Conservation (phyloP, 2,888 invertebrate species). For the Scaptomyza flava region DNA sequence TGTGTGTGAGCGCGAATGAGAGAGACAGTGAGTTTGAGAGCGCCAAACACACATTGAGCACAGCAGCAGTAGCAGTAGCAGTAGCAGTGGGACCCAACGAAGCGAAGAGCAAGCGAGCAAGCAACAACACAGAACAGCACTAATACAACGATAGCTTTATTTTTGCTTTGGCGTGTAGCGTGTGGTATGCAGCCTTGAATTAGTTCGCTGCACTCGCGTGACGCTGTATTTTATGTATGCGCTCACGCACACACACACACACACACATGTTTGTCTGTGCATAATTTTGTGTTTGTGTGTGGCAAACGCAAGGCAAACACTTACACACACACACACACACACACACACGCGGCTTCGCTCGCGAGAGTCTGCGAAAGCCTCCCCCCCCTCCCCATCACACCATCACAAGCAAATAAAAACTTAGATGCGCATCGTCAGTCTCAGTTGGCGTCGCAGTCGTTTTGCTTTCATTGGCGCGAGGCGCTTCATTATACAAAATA, state of each 20-base stretch:
- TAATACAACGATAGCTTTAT: conserved; percentile 72
- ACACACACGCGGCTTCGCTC: conserved; percentile 22
- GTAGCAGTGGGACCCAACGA: conserved; percentile 30
- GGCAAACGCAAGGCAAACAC: conserved; percentile 34
- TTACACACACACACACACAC: conserved; percentile 32
- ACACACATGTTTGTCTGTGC: conserved; percentile 2
- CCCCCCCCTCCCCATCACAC: conserved; percentile 38
- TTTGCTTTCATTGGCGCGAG: conserved; percentile 64
- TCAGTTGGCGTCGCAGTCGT: conserved; percentile 38
- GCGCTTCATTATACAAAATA: conserved; percentile 61
- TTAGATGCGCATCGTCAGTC: conserved; percentile 63
- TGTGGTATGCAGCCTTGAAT: conserved; percentile 85
- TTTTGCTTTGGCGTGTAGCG: conserved; percentile 71
- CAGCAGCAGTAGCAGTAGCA: neutral
- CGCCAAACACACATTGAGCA: conserved; percentile 21
- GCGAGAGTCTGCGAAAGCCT: conserved; percentile 63
- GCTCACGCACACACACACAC: conserved; percentile 19
- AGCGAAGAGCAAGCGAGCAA: conserved; percentile 35
- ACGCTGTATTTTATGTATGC: conserved; percentile 68
- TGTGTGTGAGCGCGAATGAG: conserved; percentile 11
- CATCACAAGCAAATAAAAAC: conserved; percentile 31
- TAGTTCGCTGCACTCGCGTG: conserved; percentile 85
- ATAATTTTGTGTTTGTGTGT: conserved; percentile 14
- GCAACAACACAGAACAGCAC: conserved; percentile 31
- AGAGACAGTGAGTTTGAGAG: conserved; percentile 17